phyloP scores from a whole-genome alignment of 23 tunicate genomes.

The Corella eumyota region DNA sequence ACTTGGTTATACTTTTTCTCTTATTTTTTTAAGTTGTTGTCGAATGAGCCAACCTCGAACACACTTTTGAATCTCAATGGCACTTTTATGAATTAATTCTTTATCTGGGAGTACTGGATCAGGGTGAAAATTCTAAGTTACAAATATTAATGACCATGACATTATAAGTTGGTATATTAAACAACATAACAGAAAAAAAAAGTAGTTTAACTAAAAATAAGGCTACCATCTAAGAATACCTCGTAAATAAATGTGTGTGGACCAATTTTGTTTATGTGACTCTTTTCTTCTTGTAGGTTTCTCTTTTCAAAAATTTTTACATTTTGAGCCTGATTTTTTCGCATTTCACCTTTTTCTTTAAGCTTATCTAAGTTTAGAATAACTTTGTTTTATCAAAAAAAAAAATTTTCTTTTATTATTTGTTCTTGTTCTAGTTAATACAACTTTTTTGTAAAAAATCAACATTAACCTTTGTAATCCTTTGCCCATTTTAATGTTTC shows the following conservation, averaged over 20 bases:
- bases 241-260: constrained; percentile 34
- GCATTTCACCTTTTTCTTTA: constrained; percentile 30
- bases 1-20: constrained; percentile 12
- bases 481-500: constrained; percentile 51
- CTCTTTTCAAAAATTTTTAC: constrained; percentile 12
- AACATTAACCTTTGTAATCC: constrained; percentile 25
- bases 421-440: too few species aligned
- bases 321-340: constrained; percentile 22
- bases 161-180: too few species aligned
- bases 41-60: constrained; percentile 45
- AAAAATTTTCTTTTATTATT: too few species aligned
- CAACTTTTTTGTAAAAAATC: too few species aligned
- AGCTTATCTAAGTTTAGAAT: constrained; percentile 25
- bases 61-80: constrained; percentile 28
- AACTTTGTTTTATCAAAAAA: too few species aligned
- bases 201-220: not conserved
- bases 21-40: constrained; percentile 2
- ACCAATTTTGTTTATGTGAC: constrained; percentile 25
- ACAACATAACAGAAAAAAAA: not conserved
- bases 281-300: constrained; percentile 17
- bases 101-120: constrained; percentile 23
- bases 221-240: constrained; percentile 3
- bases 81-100: constrained; percentile 38
- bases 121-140: constrained; percentile 35
- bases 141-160: not conserved